Conservation (phyloP, 2,113 vertebrate genomes). For the Glaucomys volans region DNA sequence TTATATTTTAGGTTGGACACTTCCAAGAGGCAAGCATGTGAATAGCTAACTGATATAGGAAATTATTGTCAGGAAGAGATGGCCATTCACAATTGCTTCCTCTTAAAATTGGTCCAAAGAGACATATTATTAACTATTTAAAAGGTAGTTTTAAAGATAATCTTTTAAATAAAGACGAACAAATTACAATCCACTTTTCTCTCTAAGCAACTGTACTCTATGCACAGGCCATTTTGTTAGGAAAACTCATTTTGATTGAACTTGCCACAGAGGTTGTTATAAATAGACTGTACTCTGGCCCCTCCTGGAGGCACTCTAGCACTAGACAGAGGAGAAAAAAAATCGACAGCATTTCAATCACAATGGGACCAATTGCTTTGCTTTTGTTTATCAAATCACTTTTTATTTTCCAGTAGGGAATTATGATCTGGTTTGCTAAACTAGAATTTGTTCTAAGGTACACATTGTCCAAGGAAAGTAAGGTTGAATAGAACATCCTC, state of each 20-base stretch:
- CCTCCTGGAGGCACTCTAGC: neutral
- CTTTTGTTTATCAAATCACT: neutral
- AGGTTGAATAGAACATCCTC: neutral
- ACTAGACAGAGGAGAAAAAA: too few relatives aligned
- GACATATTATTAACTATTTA: neutral
- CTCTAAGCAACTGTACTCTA: too few relatives aligned
- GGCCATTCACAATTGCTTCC: neutral
- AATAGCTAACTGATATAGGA: neutral
- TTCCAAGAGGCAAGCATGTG: neutral
- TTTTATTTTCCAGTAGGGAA: neutral
- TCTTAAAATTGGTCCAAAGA: neutral
- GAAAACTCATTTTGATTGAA: neutral
- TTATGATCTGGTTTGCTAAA: neutral
- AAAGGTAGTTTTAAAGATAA: neutral
- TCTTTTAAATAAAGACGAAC: neutral
- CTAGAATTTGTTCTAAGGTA: neutral
- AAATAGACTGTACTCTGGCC: conserved; percentile 40
- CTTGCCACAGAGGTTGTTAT: fast-evolving
- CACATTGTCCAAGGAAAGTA: neutral
- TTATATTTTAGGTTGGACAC: neutral
- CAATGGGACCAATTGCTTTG: neutral
- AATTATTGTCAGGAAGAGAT: neutral
- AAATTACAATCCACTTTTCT: neutral
- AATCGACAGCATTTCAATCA: neutral
- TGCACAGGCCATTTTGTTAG: neutral